Evolutionary conservation across 2,888 invertebrate genomes (phyloP).

Genomic region (Lycia hirtaria): DNA sequence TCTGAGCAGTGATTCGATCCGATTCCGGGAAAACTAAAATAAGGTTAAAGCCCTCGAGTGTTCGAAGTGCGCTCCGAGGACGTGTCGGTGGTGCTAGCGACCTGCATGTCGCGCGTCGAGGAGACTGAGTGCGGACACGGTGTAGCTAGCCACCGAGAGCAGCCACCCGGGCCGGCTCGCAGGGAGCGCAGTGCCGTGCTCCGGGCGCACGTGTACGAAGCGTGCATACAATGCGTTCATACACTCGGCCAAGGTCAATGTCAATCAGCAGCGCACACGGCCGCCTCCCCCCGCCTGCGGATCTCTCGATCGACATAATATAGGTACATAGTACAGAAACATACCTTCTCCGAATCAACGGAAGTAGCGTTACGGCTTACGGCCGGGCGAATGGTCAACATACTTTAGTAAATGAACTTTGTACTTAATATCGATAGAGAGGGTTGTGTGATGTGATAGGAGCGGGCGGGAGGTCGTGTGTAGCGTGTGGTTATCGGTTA

Average conservation of each 20-base stretch:
- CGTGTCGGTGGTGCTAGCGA: no score
- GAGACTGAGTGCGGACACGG: no score
- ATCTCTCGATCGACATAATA: background rate
- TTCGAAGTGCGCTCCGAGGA: background rate
- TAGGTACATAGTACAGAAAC: background rate
- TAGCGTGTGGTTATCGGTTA: slow-evolving; percentile 1
- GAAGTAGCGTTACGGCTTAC: background rate
- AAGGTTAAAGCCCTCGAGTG: background rate
- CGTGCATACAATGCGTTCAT: background rate
- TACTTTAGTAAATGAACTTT: background rate
- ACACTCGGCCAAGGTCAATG: background rate
- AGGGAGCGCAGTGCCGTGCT: no score
- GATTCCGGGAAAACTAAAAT: background rate
- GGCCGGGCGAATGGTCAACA: background rate
- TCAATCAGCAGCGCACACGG: background rate
- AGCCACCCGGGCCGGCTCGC: no score
- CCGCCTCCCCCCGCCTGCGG: background rate
- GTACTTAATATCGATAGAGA: background rate
- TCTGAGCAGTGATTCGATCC: background rate
- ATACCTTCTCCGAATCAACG: background rate
- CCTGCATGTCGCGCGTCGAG: no score
- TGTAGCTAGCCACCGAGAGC: no score
- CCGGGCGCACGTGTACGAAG: background rate
- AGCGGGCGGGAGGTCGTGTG: slow-evolving; percentile 4
- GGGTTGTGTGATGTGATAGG: background rate